Evolutionary conservation across 2,797 vertebrate species (phyloP), one percentile per base, ranked within the genome.

Genomic region (Gephyroberyx darwinii): DNA sequence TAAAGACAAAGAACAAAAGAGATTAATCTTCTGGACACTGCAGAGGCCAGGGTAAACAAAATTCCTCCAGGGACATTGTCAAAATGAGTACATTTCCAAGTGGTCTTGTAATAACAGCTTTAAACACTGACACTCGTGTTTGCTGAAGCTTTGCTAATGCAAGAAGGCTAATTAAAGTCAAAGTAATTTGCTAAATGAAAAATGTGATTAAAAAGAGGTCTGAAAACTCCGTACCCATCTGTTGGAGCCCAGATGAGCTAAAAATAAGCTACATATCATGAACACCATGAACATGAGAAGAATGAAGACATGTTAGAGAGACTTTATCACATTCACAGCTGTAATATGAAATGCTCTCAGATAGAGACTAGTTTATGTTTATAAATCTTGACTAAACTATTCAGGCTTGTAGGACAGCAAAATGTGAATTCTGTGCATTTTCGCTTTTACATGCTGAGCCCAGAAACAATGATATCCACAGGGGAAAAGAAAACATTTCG

Each of bases 111-210:
- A 75, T 16, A 35, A 41, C 47, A 55, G 16, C 41, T 63, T 35
- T 4, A 67, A 66, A 64, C 33, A 66, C 13, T 19, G 33, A 45
- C 17, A 56, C 48, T 20, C 31, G 48, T 35, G 51, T 47, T 10
- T 43, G 63, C 54, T 31, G 35, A 54, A 78, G 61, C 33, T 65
- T 57, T 60, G 68, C 51, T 55, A 33, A 76, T 57, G 59, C 45
- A 35, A 20, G 7, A 47, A 47, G 59, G 72, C 66, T 81, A 79
- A 90, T 84, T 80, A 75, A 56, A 80, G 70, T 80, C 59, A 69
- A 80, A 60, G 57, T 51, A 61, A 83, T 78, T 84, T 45, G 71
- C 54, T 62, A 65, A 69, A 78, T 70, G 8, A 75, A 78, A 75
- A 78, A 76, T 62, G 50, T 72, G 60, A 77, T 72, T 67, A 50